These are phyloP conservation scores for Corythornis madagascariensis DNA, from an alignment of 2,113 vertebrate genomes.

Conservation along the genomic window DNA sequence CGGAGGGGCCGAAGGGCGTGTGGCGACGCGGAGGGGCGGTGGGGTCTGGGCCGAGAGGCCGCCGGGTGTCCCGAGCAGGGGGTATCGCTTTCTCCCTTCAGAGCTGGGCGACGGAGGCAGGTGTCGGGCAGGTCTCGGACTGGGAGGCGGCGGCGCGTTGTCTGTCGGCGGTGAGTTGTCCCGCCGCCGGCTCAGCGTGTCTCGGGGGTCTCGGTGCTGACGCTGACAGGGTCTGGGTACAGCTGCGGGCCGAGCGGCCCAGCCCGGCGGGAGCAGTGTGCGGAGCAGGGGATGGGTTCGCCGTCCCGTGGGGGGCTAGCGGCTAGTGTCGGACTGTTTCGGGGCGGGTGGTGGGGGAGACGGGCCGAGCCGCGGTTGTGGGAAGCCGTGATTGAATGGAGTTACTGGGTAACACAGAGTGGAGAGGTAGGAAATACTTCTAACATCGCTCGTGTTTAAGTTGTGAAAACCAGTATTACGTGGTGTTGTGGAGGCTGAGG, in stretches of 20 bases:
- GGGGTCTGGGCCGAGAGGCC: not conserved
- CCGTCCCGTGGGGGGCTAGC: not conserved
- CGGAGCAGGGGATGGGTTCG: no score
- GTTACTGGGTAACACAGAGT: not conserved
- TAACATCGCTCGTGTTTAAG: not conserved
- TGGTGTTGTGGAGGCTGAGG: not conserved
- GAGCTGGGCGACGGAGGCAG: not conserved
- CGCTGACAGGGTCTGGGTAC: not conserved
- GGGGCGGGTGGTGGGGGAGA: not conserved
- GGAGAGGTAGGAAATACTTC: not conserved
- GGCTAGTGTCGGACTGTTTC: not conserved
- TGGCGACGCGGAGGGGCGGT: not conserved
- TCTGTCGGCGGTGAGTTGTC: not conserved
- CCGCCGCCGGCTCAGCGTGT: not conserved
- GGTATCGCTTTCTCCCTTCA: not conserved
- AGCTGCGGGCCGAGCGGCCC: not conserved
- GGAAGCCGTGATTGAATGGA: not conserved
- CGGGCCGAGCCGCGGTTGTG: not conserved
- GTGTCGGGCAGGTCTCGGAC: not conserved
- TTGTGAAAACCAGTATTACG: rapidly evolving
- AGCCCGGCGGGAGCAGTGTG: not conserved
- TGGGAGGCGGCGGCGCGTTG: not conserved
- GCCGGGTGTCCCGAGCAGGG: not conserved
- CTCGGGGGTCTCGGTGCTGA: not conserved
- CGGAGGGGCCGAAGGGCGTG: not conserved